Conservation (phyloP, 2,797 vertebrate genomes). For the Pitangus sulphuratus region DNA sequence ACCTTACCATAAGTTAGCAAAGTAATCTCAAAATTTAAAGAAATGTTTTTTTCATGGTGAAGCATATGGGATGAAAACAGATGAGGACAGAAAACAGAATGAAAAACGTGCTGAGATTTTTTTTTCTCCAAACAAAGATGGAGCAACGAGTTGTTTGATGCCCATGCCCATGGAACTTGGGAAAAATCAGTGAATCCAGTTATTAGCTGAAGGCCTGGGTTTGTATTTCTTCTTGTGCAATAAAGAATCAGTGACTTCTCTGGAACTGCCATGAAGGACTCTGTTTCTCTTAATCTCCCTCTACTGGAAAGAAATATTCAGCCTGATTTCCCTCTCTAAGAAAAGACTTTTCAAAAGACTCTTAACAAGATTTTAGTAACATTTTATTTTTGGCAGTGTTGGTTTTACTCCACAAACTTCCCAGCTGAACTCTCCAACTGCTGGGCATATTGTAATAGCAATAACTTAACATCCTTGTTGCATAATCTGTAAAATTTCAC, state of each 20-base stretch:
- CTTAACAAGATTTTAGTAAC: neutral
- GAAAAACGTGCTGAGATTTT: neutral
- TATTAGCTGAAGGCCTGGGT: fast-evolving
- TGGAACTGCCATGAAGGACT: neutral
- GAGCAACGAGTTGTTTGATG: neutral
- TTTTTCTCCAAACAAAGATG: neutral
- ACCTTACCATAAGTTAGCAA: neutral
- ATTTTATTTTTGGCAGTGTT: neutral
- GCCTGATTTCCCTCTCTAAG: neutral
- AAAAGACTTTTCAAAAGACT: neutral
- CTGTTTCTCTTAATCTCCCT: neutral
- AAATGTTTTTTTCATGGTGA: neutral
- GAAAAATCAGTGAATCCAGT: neutral
- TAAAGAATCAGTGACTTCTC: neutral
- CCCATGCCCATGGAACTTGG: neutral
- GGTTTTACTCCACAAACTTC: neutral
- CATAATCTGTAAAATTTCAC: neutral
- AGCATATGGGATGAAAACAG: neutral
- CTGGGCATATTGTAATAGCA: neutral
- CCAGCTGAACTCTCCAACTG: neutral
- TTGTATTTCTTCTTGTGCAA: neutral
- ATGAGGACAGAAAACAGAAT: neutral
- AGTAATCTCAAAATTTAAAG: neutral
- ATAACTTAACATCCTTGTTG: neutral
- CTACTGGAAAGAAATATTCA: neutral